These are phyloP conservation scores for Helarctos malayanus DNA, from an alignment of 2,797 vertebrate species.

Conservation along the genomic window DNA sequence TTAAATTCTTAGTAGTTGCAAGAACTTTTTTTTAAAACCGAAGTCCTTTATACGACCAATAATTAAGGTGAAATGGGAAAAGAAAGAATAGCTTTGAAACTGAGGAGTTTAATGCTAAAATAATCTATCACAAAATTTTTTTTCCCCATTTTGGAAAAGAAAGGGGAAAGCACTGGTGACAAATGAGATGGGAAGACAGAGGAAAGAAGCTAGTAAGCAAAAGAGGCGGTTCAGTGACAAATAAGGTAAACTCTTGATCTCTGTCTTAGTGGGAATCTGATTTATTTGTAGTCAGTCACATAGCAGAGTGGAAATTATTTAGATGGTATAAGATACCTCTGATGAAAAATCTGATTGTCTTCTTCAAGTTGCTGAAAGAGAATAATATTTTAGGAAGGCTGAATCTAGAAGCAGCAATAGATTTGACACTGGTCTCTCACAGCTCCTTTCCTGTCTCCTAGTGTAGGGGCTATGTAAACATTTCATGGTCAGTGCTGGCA, in stretches of 20 bases:
- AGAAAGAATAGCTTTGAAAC: slow-evolving; percentile 56
- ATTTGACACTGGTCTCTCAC: background rate
- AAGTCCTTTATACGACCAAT: background rate
- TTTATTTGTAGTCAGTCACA: background rate
- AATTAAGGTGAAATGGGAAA: slow-evolving; percentile 14
- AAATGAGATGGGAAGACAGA: background rate
- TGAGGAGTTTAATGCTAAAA: slow-evolving; percentile 14
- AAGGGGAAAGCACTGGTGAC: background rate
- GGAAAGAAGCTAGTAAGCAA: background rate
- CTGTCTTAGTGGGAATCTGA: background rate
- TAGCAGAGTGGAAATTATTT: background rate
- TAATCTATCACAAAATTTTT: background rate
- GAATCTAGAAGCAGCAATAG: background rate
- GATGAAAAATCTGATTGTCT: background rate
- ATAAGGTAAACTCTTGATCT: background rate
- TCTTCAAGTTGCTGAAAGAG: background rate
- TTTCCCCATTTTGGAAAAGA: background rate
- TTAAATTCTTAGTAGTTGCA: background rate
- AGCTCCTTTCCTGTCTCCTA: background rate
- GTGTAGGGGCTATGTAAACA: background rate
- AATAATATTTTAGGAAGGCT: background rate
- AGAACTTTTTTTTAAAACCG: background rate
- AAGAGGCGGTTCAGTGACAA: background rate
- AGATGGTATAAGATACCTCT: background rate
- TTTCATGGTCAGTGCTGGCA: background rate